Evolutionary conservation across 2,888 invertebrate species (phyloP).

Genomic region (Drosophila crucigera): DNA sequence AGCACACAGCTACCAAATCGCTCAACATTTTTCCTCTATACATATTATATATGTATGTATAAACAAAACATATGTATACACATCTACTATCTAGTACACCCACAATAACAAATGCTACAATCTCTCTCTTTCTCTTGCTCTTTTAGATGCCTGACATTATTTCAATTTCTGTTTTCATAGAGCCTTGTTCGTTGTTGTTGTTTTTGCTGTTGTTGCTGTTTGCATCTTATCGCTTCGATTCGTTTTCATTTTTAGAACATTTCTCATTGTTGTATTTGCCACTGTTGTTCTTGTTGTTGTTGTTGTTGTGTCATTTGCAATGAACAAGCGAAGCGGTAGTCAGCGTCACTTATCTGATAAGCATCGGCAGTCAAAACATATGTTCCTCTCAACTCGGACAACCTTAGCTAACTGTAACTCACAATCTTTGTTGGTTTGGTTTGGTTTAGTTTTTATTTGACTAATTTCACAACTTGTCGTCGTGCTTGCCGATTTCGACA

Average conservation of each 20-base stretch:
- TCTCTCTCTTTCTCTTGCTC: constrained; percentile 9
- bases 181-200: constrained; percentile 6
- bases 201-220: constrained; percentile 14
- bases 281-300: constrained; percentile 9
- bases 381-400: constrained; percentile 58
- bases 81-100: constrained; percentile 12
- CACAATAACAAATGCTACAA: constrained; percentile 36
- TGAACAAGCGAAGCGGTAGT: constrained; percentile 25
- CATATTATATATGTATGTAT: background rate
- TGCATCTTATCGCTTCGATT: constrained; percentile 66
- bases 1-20: background rate
- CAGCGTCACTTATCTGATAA: constrained; percentile 69
- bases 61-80: background rate
- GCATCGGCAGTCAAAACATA: constrained; percentile 66
- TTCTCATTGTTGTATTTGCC: constrained; percentile 40
- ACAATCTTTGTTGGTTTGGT: constrained; percentile 13
- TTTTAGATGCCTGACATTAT: background rate
- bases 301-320: constrained; percentile 9
- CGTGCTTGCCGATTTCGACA: constrained; percentile 16
- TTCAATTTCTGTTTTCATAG: constrained; percentile 16
- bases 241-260: constrained; percentile 67
- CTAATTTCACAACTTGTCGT: constrained; percentile 16
- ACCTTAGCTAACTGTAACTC: constrained; percentile 24
- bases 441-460: background rate
- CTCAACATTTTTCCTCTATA: background rate